Evolutionary conservation across 2,113 vertebrate species (phyloP).

Genomic region (Tichodroma muraria): DNA sequence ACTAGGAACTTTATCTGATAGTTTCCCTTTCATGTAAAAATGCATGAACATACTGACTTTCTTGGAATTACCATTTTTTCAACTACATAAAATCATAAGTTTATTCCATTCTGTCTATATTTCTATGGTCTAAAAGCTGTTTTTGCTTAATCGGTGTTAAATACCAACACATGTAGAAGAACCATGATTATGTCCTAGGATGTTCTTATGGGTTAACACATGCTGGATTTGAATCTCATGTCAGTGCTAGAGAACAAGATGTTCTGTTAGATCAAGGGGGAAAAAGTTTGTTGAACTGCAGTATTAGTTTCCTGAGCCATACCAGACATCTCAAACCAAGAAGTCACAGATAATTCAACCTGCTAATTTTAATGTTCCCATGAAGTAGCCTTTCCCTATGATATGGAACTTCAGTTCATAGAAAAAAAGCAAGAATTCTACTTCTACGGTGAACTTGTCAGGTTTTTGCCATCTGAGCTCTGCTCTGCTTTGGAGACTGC

Average conservation of each 20-base stretch:
- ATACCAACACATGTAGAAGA: background rate
- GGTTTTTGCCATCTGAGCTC: background rate
- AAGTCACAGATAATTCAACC: background rate
- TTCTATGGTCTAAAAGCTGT: background rate
- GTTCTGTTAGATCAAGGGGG: background rate
- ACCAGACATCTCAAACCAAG: background rate
- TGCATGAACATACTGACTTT: background rate
- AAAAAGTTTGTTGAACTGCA: background rate
- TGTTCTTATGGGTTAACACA: background rate
- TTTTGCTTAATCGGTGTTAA: background rate
- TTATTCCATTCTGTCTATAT: background rate
- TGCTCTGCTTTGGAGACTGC: background rate
- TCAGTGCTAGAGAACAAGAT: background rate
- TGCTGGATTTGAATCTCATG: background rate
- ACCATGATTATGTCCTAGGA: background rate
- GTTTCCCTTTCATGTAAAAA: background rate
- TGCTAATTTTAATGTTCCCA: background rate
- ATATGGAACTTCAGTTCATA: background rate
- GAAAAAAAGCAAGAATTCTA: background rate
- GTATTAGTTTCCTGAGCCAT: background rate
- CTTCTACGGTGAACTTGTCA: background rate
- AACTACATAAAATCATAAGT: background rate
- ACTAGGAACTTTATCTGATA: background rate
- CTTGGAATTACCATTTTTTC: background rate
- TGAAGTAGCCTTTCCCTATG: background rate